These are phyloP conservation scores for Seira musarum DNA, from an alignment of 2,888 invertebrate genomes.

Conservation along the genomic window DNA sequence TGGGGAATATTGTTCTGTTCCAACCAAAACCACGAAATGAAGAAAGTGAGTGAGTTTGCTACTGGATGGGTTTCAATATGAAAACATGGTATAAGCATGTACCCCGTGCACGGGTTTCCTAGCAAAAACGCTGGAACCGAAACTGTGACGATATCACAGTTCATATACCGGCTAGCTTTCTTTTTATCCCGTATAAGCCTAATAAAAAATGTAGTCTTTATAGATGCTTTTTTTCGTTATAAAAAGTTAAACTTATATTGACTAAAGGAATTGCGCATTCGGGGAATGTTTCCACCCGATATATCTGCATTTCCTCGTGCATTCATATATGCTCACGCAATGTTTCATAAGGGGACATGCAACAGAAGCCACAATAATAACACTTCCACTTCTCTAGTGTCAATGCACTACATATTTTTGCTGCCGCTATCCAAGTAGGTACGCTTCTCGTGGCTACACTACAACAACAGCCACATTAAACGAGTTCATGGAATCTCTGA, in stretches of 20 bases:
- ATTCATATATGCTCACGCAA: background rate
- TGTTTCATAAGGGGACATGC: slow-evolving; percentile 13
- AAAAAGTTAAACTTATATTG: background rate
- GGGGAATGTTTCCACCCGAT: slow-evolving; percentile 25
- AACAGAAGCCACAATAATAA: slow-evolving; percentile 22
- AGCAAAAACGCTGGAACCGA: too few relatives aligned
- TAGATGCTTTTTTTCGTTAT: background rate
- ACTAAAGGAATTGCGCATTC: slow-evolving; percentile 41
- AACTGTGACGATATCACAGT: too few relatives aligned
- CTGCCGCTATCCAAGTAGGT: too few relatives aligned
- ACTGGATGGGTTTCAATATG: too few relatives aligned
- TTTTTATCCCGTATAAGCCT: too few relatives aligned
- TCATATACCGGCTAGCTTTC: too few relatives aligned
- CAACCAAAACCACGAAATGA: slow-evolving; percentile 22
- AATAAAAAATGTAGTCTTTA: too few relatives aligned
- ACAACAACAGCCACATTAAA: too few relatives aligned
- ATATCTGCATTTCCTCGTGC: slow-evolving; percentile 29
- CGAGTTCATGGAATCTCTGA: too few relatives aligned
- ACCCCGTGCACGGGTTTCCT: too few relatives aligned
- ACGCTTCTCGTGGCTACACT: too few relatives aligned
- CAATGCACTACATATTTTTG: background rate
- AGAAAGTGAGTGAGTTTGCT: background rate
- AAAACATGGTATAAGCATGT: too few relatives aligned
- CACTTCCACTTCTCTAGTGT: background rate
- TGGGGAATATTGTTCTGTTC: slow-evolving; percentile 2